phyloP scores from a whole-genome alignment of 2,113 vertebrate genomes.

The mouse (Mus musculus) region DNA sequence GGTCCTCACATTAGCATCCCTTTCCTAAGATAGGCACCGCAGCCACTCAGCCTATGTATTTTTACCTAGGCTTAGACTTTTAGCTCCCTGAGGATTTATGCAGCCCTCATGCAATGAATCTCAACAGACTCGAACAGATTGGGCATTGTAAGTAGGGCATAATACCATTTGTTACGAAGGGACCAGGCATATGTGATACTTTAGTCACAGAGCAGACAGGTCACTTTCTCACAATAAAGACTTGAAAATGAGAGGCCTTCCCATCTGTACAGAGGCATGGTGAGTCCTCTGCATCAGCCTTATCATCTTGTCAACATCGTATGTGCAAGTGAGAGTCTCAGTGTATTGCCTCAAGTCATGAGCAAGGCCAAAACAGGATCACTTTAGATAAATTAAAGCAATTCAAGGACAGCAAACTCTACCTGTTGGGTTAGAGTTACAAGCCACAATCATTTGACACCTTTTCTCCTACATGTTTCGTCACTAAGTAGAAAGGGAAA shows the following conservation, averaged over 20 bases:
- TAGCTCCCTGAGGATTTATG: slow-evolving; percentile 21
- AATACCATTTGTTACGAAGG: slow-evolving; percentile 28
- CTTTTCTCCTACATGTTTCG: background rate
- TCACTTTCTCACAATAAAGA: slow-evolving; percentile 58
- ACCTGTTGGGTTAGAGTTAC: background rate
- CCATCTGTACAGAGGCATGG: background rate
- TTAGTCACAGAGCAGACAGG: background rate
- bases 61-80: background rate
- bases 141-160: slow-evolving; percentile 23
- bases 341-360: background rate
- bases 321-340: slow-evolving; percentile 2
- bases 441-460: slow-evolving; percentile 7
- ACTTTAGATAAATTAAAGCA: slow-evolving; percentile 24
- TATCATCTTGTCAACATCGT: background rate
- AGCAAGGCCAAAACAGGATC: background rate
- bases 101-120: slow-evolving; percentile 52
- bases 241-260: background rate
- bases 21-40: slow-evolving; percentile 48
- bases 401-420: background rate
- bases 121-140: slow-evolving; percentile 56
- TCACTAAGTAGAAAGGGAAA: background rate
- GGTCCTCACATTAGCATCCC: slow-evolving; percentile 30
- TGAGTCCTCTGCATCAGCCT: background rate
- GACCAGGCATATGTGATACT: background rate
- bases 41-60: slow-evolving; percentile 32